phyloP scores from a whole-genome alignment of 2,113 vertebrate genomes.

The Pithys albifrons region DNA sequence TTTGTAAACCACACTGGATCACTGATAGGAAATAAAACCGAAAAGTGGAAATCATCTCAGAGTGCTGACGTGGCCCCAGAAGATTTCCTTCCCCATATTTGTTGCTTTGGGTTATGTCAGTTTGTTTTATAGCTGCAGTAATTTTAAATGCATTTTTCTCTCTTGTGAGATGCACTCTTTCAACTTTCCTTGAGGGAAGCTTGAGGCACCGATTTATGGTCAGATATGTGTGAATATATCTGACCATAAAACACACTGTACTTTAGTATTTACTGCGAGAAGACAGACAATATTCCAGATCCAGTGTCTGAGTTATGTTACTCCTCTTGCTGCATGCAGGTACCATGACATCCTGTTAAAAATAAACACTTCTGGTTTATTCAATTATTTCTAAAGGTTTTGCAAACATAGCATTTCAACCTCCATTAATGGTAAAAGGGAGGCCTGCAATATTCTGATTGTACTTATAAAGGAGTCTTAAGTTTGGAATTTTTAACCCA shows the following conservation, averaged over 20 bases:
- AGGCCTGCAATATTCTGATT: background rate
- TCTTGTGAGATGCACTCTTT: slow-evolving; percentile 72
- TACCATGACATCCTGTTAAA: background rate
- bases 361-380: background rate
- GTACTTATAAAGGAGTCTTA: background rate
- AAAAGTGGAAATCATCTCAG: slow-evolving; percentile 61
- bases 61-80: slow-evolving; percentile 48
- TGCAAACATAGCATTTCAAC: background rate
- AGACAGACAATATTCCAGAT: slow-evolving; percentile 16
- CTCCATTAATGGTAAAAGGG: background rate
- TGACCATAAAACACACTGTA: slow-evolving; percentile 56
- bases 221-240: slow-evolving; percentile 30
- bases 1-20: slow-evolving; percentile 56
- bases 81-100: slow-evolving; percentile 50
- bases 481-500: background rate
- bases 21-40: slow-evolving; percentile 65
- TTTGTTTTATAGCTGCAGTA: slow-evolving; percentile 72
- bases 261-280: slow-evolving; percentile 49
- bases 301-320: slow-evolving; percentile 5
- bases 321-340: background rate
- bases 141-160: slow-evolving; percentile 75
- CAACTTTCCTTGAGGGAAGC: slow-evolving; percentile 71
- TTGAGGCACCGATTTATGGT: slow-evolving; percentile 70
- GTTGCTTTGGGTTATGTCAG: slow-evolving; percentile 74
- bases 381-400: background rate